These are phyloP conservation scores for Ceyx cyanopectus DNA, from an alignment of 2,113 vertebrate genomes.

Conservation along the genomic window DNA sequence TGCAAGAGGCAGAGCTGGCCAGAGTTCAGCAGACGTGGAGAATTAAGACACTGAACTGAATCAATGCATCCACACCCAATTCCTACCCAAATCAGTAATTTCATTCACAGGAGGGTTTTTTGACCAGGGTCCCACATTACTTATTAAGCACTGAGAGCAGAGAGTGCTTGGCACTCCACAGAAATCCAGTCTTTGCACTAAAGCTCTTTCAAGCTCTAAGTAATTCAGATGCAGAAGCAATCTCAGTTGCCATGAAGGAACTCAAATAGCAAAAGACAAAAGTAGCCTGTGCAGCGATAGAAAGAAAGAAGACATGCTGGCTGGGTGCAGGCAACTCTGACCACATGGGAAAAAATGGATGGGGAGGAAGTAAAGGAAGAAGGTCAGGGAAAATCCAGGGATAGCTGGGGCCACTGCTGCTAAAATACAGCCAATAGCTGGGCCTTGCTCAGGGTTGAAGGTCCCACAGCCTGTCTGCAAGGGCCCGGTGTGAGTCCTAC, in stretches of 20 bases:
- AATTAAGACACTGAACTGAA: slow-evolving; percentile 27
- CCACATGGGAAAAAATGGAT: not conserved
- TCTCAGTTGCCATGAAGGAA: not conserved
- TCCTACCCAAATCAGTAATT: slow-evolving; percentile 21
- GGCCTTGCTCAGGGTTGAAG: not conserved
- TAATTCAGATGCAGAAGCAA: slow-evolving; percentile 40
- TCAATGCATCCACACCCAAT: not conserved
- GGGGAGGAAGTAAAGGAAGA: not conserved
- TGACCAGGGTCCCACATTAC: not conserved
- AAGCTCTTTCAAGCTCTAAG: not conserved
- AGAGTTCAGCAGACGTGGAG: not conserved
- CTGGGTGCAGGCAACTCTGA: not conserved
- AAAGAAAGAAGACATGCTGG: not conserved
- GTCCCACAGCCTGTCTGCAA: not conserved
- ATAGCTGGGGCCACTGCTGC: too few species aligned
- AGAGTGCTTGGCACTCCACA: not conserved
- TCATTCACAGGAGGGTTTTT: slow-evolving; percentile 1
- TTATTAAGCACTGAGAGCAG: not conserved
- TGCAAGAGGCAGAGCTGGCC: slow-evolving; percentile 31
- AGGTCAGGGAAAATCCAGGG: not conserved
- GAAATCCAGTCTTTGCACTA: not conserved
- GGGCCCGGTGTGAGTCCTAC: not conserved
- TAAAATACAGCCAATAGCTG: too few species aligned
- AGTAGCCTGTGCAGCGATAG: not conserved
- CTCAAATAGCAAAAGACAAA: slow-evolving; percentile 11